Evolutionary conservation across 2,888 invertebrate genomes (phyloP).

Genomic region (Gasteruption jaculator): DNA sequence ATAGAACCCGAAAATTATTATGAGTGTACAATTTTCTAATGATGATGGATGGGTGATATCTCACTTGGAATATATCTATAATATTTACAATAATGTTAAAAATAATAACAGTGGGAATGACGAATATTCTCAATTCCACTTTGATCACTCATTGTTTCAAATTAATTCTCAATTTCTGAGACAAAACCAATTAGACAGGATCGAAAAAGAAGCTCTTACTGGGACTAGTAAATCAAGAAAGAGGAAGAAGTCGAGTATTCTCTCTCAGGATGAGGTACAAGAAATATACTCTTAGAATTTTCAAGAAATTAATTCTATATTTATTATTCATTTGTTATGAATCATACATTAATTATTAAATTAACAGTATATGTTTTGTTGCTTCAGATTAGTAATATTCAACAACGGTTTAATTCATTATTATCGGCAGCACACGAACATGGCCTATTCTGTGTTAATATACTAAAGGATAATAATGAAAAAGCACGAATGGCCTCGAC

Average conservation of each 20-base stretch:
- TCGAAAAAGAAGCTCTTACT: conserved; percentile 20
- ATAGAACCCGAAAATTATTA: conserved; percentile 29
- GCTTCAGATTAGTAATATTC: conserved; percentile 41
- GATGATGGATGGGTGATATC: conserved; percentile 54
- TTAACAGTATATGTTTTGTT: conserved; percentile 28
- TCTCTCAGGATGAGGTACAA: conserved; percentile 30
- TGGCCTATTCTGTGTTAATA: conserved; percentile 29
- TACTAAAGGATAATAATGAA: conserved; percentile 40
- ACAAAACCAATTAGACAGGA: conserved; percentile 33
- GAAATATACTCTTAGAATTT: conserved; percentile 28
- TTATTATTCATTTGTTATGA: background rate
- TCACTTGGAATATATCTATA: conserved; percentile 52
- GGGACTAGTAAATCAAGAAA: conserved; percentile 42
- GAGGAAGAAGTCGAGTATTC: conserved; percentile 27
- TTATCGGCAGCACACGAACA: conserved; percentile 28
- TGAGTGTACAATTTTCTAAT: conserved; percentile 50
- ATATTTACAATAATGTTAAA: conserved; percentile 48
- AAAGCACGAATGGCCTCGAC: conserved; percentile 45
- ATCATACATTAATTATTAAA: conserved; percentile 17
- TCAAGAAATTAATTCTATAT: background rate
- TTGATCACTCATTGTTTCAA: conserved; percentile 51
- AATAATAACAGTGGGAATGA: too few relatives aligned
- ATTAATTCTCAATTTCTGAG: conserved; percentile 52
- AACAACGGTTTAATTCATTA: conserved; percentile 31
- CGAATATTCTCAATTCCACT: conserved; percentile 30